Evolutionary conservation across 2,113 vertebrate species (phyloP).

Genomic region (Grammomys surdaster): DNA sequence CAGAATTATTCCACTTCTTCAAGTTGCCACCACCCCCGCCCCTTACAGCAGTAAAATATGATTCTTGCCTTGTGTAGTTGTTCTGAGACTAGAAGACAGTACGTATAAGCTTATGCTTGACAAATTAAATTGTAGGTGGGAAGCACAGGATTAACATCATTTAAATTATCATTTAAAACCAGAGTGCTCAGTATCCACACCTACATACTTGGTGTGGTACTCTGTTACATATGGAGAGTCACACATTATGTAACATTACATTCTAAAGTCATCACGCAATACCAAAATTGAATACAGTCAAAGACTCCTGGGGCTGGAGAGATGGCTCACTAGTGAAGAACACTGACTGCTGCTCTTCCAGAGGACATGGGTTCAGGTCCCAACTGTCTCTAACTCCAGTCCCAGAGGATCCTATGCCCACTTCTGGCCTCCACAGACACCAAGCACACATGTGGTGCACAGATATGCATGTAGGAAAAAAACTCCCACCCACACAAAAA

Average conservation of each 20-base stretch:
- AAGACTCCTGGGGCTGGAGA: not conserved
- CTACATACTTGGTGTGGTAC: not conserved
- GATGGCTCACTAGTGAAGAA: not conserved
- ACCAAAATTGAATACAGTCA: not conserved
- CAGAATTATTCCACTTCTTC: conserved; percentile 6
- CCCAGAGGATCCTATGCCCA: not conserved
- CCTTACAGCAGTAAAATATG: not conserved
- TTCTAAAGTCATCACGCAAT: not conserved
- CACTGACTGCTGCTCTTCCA: not conserved
- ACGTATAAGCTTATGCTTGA: not conserved
- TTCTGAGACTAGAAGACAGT: not conserved
- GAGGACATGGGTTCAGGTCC: not conserved
- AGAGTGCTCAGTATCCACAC: not conserved
- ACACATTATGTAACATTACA: not conserved
- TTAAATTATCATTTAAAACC: not conserved
- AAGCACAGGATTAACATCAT: not conserved
- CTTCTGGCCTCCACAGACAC: not conserved
- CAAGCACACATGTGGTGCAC: not conserved
- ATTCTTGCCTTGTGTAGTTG: not conserved
- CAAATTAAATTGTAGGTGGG: not conserved
- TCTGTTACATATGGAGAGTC: not conserved
- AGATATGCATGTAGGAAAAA: not conserved
- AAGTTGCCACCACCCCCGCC: not conserved
- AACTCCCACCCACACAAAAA: not conserved
- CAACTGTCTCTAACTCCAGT: not conserved